Base-by-base conservation (phyloP, 2,113 vertebrate species). In the Eurypyga helias region DNA sequence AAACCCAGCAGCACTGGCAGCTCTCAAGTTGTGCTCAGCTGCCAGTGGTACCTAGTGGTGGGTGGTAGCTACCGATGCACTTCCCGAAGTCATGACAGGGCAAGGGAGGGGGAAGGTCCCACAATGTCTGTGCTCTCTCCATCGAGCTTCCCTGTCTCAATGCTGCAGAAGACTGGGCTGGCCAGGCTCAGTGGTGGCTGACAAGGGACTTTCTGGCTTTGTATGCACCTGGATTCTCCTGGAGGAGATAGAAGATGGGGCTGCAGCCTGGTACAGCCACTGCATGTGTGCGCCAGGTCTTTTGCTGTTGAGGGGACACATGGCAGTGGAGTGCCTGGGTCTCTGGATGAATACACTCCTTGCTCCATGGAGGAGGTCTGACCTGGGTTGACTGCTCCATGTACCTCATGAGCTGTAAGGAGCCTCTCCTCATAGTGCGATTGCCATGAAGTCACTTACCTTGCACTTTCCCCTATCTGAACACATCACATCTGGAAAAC, bases 61-160 rank as follows among this genome's bases (percentile, higher is more conserved):
- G 34, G 54, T 29, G 36, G 10, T 38, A 77, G 43, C 34, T 58
- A 13, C 28, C 15, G 49, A 58, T 38, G 12, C 1, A 3, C 16
- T 58, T 76, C 21, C 28, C 0, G 2, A 64, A 52, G 24, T 0
- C 2, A 25, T 55, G 48, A 48, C 1, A 3, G 14, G 11, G 11
- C 31, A 45, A 66, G 12, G 52, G 21, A 82, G 45, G 33, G 10
- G 19, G 36, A 87, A 20, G 18, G 19, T 19, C 10, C 69, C 55
- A 17, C 0, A 1, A 7, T 41, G 17, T 5, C n/a, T 36, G 17
- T 0, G 5, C 14, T 48, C 28, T 9, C 4, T 58, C 18, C 28
- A 11, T 4, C 7, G 6, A 45, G 11, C 11, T 71, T 64, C 45
- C 11, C 36, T 38, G 13, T 52, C 64, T 58, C 36, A 70, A 28